Evolutionary conservation across 2,113 vertebrate genomes (phyloP).

Genomic region (Alouatta palliata): DNA sequence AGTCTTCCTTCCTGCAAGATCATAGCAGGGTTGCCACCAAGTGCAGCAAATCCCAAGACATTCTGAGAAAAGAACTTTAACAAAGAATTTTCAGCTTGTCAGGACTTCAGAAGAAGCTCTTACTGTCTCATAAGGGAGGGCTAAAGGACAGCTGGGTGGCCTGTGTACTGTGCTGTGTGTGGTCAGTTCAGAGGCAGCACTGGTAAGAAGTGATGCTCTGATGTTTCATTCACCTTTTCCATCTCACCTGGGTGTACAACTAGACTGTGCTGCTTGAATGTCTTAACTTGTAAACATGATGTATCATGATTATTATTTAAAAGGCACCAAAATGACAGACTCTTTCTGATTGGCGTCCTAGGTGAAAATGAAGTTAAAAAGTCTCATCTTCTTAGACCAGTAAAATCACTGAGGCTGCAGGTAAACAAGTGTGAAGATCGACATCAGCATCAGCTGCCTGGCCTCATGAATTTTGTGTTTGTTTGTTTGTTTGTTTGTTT

Average conservation of each 20-base stretch:
- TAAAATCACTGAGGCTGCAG: neutral
- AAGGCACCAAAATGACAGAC: neutral
- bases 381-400: neutral
- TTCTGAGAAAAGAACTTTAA: conserved; percentile 39
- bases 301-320: conserved; percentile 62
- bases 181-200: neutral
- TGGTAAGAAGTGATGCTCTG: neutral
- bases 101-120: neutral
- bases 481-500: no score
- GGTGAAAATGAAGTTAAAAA: neutral
- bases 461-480: no score
- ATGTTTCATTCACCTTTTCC: neutral
- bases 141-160: neutral
- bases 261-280: neutral
- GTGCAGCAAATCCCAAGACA: conserved; percentile 14
- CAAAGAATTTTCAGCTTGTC: neutral
- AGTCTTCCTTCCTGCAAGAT: neutral
- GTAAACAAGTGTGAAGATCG: neutral
- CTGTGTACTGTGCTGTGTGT: neutral
- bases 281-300: neutral
- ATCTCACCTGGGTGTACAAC: neutral
- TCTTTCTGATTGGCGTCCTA: neutral
- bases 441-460: neutral
- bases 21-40: neutral
- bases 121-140: neutral